phyloP scores from a whole-genome alignment of 30 jellyfish, hydroid and myxozoan genomes.

The Turritopsis dohrnii region DNA sequence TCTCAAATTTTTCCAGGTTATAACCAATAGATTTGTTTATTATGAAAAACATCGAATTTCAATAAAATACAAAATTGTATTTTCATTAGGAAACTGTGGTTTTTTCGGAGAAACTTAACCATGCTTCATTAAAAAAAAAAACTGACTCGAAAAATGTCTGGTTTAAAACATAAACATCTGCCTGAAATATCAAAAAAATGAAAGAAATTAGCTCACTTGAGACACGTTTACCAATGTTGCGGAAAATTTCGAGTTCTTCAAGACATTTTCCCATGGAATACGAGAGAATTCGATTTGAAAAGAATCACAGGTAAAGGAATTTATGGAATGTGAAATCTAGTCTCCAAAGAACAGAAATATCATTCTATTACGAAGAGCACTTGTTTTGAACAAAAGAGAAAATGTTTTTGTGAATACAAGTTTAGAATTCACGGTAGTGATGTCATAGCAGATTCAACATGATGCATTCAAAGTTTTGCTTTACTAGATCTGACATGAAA shows the following conservation, averaged over 20 bases:
- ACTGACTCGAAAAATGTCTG: too few species aligned
- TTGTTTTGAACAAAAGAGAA: neutral
- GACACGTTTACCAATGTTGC: too few species aligned
- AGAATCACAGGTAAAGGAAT: neutral
- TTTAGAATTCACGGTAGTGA: neutral
- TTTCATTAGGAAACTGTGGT: neutral
- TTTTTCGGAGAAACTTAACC: neutral
- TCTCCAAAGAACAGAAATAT: neutral
- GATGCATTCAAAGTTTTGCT: neutral
- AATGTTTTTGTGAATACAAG: neutral
- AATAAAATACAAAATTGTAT: neutral
- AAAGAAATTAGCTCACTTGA: too few species aligned
- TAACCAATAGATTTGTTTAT: neutral
- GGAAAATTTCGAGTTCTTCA: neutral
- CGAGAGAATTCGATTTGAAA: neutral
- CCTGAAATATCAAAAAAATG: neutral
- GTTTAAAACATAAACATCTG: neutral
- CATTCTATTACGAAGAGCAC: neutral
- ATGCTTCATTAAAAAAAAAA: neutral
- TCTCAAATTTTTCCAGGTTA: neutral
- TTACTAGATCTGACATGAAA: neutral
- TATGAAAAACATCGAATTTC: neutral
- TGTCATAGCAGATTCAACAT: neutral
- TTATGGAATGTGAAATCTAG: neutral
- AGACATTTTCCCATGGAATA: neutral